These are phyloP conservation scores for Papilio dardanus DNA, from an alignment of 1,140 invertebrate genomes.

Conservation along the genomic window DNA sequence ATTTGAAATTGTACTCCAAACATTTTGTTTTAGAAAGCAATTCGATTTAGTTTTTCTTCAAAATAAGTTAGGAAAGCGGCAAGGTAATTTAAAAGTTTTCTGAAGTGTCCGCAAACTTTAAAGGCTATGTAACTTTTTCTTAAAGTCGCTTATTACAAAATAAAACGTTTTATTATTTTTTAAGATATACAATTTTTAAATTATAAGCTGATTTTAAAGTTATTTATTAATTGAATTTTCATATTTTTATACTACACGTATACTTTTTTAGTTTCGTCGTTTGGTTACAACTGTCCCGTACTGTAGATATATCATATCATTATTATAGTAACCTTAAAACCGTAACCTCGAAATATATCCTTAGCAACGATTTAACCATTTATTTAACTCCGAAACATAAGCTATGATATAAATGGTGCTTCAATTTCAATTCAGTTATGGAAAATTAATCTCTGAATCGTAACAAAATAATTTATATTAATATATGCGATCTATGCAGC, in stretches of 20 bases:
- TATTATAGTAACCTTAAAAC: no score
- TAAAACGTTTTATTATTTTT: constrained; percentile 22
- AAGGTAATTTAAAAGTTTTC: constrained; percentile 35
- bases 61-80: constrained; percentile 30
- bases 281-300: neutral
- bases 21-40: constrained; percentile 23
- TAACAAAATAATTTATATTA: constrained; percentile 5
- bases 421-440: neutral
- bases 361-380: no score
- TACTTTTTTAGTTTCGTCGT: neutral
- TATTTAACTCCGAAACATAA: neutral
- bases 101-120: constrained; percentile 32
- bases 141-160: constrained; percentile 33
- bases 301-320: no score
- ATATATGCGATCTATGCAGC: constrained; percentile 18
- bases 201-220: neutral
- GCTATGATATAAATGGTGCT: neutral
- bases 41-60: constrained; percentile 17
- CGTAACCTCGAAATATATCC: no score
- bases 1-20: neutral
- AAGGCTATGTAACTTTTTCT: constrained; percentile 30
- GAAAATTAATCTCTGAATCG: neutral
- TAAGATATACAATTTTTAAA: neutral
- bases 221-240: neutral
- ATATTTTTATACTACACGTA: neutral